phyloP scores from a whole-genome alignment of 2,797 vertebrate species.

The Bufotes viridis region DNA sequence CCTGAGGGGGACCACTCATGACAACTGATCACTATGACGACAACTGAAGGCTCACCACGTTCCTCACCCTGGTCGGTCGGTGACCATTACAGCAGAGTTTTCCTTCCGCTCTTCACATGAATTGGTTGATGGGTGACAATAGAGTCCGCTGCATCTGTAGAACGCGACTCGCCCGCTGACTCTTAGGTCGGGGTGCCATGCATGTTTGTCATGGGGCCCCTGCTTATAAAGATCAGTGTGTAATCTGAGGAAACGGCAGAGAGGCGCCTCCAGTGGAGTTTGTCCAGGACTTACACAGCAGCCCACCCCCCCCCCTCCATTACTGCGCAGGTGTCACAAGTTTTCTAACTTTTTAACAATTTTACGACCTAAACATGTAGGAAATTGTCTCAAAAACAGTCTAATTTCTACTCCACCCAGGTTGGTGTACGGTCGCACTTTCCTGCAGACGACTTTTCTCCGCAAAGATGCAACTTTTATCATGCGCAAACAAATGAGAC shows the following conservation, averaged over 20 bases:
- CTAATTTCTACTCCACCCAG: no score
- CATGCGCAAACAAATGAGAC: no score
- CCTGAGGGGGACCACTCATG: background rate
- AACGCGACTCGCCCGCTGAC: constrained; percentile 84
- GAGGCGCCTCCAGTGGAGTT: constrained; percentile 63
- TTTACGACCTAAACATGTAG: no score
- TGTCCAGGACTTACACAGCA: constrained; percentile 74
- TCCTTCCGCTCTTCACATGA: no score
- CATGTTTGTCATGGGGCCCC: constrained; percentile 87
- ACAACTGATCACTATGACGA: background rate
- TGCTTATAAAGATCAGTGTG: constrained; percentile 85
- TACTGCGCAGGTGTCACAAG: constrained; percentile 66
- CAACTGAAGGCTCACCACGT: background rate
- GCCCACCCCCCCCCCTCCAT: constrained; percentile 71
- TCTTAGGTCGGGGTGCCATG: constrained; percentile 83
- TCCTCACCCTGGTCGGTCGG: background rate
- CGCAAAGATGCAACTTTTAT: no score
- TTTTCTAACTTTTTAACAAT: no score
- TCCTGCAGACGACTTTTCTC: no score
- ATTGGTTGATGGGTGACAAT: background rate
- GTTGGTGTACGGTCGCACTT: no score
- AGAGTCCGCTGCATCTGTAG: constrained; percentile 30
- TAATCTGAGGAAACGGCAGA: constrained; percentile 98
- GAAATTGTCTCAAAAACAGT: no score
- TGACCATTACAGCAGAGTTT: no score